These are phyloP conservation scores for Drosophila aff. DNA, from an alignment of 1,140 invertebrate species.

Conservation along the genomic window DNA sequence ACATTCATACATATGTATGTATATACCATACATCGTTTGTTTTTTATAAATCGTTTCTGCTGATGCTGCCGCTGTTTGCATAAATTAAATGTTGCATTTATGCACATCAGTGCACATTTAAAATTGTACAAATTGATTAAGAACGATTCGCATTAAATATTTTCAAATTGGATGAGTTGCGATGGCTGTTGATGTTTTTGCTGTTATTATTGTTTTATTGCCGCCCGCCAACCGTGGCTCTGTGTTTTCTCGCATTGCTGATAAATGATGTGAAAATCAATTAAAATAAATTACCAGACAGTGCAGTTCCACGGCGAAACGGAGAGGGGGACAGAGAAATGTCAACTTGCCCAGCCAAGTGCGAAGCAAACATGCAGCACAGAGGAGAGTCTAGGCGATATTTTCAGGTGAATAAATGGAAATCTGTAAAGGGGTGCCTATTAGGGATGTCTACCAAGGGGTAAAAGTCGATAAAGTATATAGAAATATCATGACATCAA, in stretches of 20 bases:
- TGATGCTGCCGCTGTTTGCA: slow-evolving; percentile 52
- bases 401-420: not conserved
- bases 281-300: slow-evolving; percentile 70
- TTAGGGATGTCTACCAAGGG: not conserved
- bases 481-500: not conserved
- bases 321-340: not conserved
- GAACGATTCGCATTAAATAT: slow-evolving; percentile 61
- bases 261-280: slow-evolving; percentile 77
- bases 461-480: too few species aligned
- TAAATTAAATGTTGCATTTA: slow-evolving; percentile 77
- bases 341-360: slow-evolving; percentile 34
- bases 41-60: slow-evolving; percentile 47
- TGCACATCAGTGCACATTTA: slow-evolving; percentile 72
- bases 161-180: slow-evolving; percentile 57
- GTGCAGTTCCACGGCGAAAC: not conserved
- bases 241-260: slow-evolving; percentile 39
- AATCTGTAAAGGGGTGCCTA: not conserved
- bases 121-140: slow-evolving; percentile 76
- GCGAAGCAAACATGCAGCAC: slow-evolving; percentile 11
- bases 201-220: slow-evolving; percentile 18
- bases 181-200: slow-evolving; percentile 7
- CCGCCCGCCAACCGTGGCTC: not conserved
- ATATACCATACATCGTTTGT: not conserved
- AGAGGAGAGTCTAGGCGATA: not conserved
- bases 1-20: not conserved